Conservation (phyloP, 1,140 invertebrate species). For the Philopotamus ludificatus region DNA sequence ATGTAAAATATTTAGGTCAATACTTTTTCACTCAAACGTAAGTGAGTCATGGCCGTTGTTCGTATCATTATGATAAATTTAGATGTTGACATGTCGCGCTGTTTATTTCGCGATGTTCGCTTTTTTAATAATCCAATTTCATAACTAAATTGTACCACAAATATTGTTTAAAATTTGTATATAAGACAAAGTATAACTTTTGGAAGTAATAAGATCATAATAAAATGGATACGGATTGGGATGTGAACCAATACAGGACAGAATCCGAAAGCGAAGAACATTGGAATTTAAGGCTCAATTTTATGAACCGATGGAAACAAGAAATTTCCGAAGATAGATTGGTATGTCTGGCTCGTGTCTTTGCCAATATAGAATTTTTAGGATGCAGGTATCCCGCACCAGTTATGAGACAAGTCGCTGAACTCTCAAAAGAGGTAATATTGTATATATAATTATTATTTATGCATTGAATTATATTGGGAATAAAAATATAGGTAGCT, state of each 20-base stretch:
- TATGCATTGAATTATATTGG: not conserved
- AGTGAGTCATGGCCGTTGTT: too few relatives aligned
- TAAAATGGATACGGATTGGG: too few relatives aligned
- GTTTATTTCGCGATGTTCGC: too few relatives aligned
- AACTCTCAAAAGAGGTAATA: constrained; percentile 54
- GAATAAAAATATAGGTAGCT: constrained; percentile 48
- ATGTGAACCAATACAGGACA: constrained; percentile 64
- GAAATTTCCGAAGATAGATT: constrained; percentile 71
- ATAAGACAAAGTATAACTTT: too few relatives aligned
- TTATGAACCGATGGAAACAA: constrained; percentile 70
- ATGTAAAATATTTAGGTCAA: too few relatives aligned
- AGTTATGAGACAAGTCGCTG: constrained; percentile 57
- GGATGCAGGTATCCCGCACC: constrained; percentile 72
- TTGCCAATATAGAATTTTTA: constrained; percentile 79
- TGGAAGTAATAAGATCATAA: too few relatives aligned
- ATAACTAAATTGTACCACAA: too few relatives aligned
- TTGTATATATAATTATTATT: not conserved
- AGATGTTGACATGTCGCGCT: too few relatives aligned
- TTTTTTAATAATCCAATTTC: too few relatives aligned
- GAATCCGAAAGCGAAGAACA: constrained; percentile 78
- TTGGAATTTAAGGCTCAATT: constrained; percentile 74
- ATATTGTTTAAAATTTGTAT: too few relatives aligned
- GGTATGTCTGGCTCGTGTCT: constrained; percentile 77
- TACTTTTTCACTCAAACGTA: too few relatives aligned
- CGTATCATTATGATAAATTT: too few relatives aligned